Percentiles rank a stretch among this genome's conserved stretches.
phyloP scores from a whole-genome alignment of 2,113 vertebrate genomes.

The Tachuris rubrigastra region DNA sequence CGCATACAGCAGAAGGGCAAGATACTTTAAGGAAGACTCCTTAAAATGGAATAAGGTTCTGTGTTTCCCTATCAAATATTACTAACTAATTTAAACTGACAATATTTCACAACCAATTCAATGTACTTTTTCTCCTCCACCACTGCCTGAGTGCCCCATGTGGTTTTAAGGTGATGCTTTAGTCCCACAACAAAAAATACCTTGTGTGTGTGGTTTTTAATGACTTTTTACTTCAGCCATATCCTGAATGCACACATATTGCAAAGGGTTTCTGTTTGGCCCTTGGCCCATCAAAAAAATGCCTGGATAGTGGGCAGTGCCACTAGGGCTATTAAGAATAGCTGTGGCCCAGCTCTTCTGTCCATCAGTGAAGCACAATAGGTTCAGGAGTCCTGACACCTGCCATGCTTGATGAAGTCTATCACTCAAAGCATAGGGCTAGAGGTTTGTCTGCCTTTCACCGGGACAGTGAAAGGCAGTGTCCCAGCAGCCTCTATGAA shows the following conservation, averaged over 20 bases:
- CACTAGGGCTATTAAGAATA: background rate
- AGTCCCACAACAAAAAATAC: background rate
- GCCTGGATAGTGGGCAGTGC: background rate
- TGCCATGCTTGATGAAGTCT: background rate
- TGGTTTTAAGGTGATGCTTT: background rate
- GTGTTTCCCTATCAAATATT: background rate
- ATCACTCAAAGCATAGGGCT: background rate
- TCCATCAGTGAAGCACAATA: background rate
- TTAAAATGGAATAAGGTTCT: background rate
- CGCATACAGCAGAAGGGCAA: background rate
- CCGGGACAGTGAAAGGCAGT: accelerated
- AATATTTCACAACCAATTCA: background rate
- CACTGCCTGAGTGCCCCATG: background rate
- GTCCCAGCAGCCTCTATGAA: background rate
- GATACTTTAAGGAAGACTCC: background rate
- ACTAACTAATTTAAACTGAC: background rate
- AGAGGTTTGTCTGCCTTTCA: background rate
- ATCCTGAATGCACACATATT: background rate
- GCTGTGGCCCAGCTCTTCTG: background rate
- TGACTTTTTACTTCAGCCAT: background rate
- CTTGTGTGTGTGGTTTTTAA: background rate
- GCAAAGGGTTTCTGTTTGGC: background rate
- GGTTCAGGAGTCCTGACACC: background rate
- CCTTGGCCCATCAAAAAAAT: background rate
- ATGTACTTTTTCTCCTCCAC: background rate